Base-by-base conservation (phyloP, 1,140 invertebrate genomes). In the Drosophila serrata region DNA sequence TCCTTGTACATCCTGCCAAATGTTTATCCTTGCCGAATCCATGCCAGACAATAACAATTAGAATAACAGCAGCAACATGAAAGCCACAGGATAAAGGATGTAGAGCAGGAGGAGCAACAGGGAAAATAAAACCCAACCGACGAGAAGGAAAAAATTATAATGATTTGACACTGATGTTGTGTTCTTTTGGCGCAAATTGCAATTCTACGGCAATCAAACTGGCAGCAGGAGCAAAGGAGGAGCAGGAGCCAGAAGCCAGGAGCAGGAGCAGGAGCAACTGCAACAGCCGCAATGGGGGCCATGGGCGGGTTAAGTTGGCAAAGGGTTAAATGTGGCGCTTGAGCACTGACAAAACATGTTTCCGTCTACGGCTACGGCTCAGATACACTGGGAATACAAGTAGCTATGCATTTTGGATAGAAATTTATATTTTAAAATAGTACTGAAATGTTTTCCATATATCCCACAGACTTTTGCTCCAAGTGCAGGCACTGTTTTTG, bases 161-260 rank as follows among this genome's bases (percentile, higher is more conserved):
- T 90, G 86, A 90, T 90, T 90, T 90, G 85, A 90, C 85, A 82
- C 86, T 90, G 85, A 90, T 90, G 85, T 72, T 90, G 70, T 90
- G 85, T 90, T 72, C 79, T 82, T 85, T 67, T 88, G 86, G 86
- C 85, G 78, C 85, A 90, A 90, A 90, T 90, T 90, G 81, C 86
- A 90, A 90, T 90, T 90, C 76, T 76, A 81, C 86, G 86, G 85
- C 85, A 90, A 90, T 90, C 85, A 90, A 90, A 90, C 81, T 76
- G 77, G 77, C 85, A 77, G 48, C 62, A 69, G 49, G 35, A 58
- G 35, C 48, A 76, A 24, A 57, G 40, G 15, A 69, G 60, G 46
- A 60, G 24, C 24, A 24, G 24, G 24, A 77, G 48, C 62, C 48
- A 76, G 22, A 51, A 45, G 15, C 56, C 56, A 69, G 60, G 46